Conservation (phyloP, 1,140 invertebrate genomes). For the Aphidius gifuensis region DNA sequence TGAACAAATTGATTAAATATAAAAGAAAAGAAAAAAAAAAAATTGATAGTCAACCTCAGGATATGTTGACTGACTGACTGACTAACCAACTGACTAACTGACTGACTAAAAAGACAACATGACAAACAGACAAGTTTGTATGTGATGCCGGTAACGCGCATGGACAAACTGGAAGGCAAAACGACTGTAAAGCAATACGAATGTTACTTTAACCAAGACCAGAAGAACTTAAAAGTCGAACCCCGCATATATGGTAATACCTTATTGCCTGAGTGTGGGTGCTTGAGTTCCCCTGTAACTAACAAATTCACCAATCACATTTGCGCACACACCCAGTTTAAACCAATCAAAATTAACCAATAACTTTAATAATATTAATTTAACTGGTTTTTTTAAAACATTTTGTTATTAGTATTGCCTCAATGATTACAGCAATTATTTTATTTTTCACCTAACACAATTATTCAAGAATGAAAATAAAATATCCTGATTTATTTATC, state of each 20-base stretch:
- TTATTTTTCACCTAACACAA: no score
- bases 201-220: no score
- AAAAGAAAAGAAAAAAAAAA: conserved; percentile 17
- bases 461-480: no score
- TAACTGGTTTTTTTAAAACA: no score
- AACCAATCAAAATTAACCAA: conserved; percentile 4
- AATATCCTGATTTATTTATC: no score
- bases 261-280: conserved; percentile 42
- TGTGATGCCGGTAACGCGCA: conserved; percentile 33
- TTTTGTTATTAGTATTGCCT: no score
- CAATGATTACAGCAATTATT: no score
- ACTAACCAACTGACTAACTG: not conserved
- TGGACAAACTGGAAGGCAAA: conserved; percentile 29
- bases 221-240: conserved; percentile 22
- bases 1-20: not conserved
- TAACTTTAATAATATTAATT: no score
- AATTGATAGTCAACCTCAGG: not conserved
- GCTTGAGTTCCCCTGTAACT: conserved; percentile 34
- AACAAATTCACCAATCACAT: conserved; percentile 29
- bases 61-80: no score
- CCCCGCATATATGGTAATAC: conserved; percentile 48
- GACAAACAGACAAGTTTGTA: conserved; percentile 28
- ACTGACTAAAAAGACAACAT: conserved; percentile 28
- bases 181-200: conserved; percentile 6
- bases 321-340: conserved; percentile 4